Evolutionary conservation across 2,113 vertebrate species (phyloP), one percentile per base, ranked within the genome.

Genomic region (Baryphthengus martii): DNA sequence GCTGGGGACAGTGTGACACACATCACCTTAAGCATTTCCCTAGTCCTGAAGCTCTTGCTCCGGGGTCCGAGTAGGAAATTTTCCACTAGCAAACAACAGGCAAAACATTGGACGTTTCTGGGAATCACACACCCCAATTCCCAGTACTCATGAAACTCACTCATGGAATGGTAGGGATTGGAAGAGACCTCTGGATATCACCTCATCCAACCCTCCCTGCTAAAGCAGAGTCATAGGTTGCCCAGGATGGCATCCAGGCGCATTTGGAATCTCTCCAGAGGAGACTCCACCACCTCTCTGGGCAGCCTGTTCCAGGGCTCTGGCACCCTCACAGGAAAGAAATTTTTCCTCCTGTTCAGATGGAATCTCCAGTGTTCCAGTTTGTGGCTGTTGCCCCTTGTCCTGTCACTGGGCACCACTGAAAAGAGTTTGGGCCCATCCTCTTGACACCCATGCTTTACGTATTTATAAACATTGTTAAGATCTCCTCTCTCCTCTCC

Each of bases 1-100:
- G 58, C 67, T 28, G 49, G 55, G 45, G n/a, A 87, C 50, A 74
- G 15, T 0, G 0, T 20, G 56, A 79, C 29, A 82, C 17, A 12
- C 0, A 0, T 33, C 53, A 83, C 40, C 31, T 11, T 1, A 35
- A 55, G 19, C 2, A 1, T 6, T 10, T 52, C 13, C 37, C 26
- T 40, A 17, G 26, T 20, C 26, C 49, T 42, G 24, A 31, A 91
- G 61, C 16, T 75, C 40, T 71, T 17, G 18, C 35, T 75, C 25
- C 76, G 31, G 9, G 3, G 4, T 16, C 2, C 0, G 0, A 76
- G 28, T 1, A 45, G 17, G 39, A 77, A n/a, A 21, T 66, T 29
- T 67, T 77, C 45, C 25, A 39, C 40, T 29, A 55, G 62, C 29
- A 79, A 75, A 75, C 4, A 55, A 66, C 13, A 62, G 17, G 66